Evolutionary conservation across 2,113 vertebrate species (phyloP).

Genomic region (Carassius gibelio): DNA sequence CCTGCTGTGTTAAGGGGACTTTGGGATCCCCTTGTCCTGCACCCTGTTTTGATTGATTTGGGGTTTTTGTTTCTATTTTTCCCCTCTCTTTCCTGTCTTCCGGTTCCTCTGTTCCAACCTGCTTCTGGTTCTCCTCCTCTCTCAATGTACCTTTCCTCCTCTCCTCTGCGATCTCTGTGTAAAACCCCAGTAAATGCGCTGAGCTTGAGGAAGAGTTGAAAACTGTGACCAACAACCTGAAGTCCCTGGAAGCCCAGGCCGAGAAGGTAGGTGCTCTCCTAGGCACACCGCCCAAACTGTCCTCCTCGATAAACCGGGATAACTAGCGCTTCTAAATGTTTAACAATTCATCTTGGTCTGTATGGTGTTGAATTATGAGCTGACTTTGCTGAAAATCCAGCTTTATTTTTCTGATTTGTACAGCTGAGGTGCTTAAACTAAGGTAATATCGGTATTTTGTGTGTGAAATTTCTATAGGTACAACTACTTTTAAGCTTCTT

Average conservation of each 20-base stretch:
- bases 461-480: background rate
- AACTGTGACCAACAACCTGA: constrained; percentile 99
- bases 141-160: constrained; percentile 42
- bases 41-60: constrained; percentile 75
- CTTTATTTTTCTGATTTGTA: background rate
- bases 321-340: background rate
- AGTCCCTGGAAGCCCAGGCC: constrained; percentile 99
- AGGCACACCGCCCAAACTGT: background rate
- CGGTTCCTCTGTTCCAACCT: constrained; percentile 49
- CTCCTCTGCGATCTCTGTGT: constrained; percentile 70
- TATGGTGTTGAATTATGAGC: background rate
- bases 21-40: constrained; percentile 41
- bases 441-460: no score
- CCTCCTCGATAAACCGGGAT: background rate
- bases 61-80: constrained; percentile 58
- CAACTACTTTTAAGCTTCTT: background rate
- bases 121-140: constrained; percentile 72
- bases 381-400: no score
- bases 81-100: constrained; percentile 43
- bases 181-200: constrained; percentile 98
- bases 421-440: background rate
- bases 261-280: constrained; percentile 89
- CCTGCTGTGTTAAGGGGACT: constrained; percentile 66
- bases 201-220: constrained; percentile 99
- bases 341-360: background rate